These are phyloP conservation scores for Cataglyphis altisquamis DNA, from an alignment of 2,888 invertebrate species.

Conservation along the genomic window DNA sequence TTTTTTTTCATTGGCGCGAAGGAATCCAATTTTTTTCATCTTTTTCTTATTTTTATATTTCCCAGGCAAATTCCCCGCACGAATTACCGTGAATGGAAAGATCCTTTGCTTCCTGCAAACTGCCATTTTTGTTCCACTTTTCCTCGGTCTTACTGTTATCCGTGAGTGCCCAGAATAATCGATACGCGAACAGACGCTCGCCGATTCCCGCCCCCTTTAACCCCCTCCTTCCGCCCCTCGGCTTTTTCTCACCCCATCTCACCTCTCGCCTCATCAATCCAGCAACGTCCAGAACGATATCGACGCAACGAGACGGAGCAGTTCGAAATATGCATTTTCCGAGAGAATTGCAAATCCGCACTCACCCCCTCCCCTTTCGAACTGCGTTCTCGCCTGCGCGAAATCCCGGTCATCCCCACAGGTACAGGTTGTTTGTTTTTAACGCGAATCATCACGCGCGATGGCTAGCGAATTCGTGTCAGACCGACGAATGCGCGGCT, in stretches of 20 bases:
- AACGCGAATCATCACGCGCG: constrained; percentile 24
- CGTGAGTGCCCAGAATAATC: constrained; percentile 52
- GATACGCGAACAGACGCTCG: constrained; percentile 60
- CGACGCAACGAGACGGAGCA: constrained; percentile 33
- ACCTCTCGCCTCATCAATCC: neutral
- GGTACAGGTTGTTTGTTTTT: constrained; percentile 29
- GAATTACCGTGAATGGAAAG: constrained; percentile 49
- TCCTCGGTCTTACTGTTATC: constrained; percentile 62
- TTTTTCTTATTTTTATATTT: neutral
- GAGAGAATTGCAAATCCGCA: constrained; percentile 49
- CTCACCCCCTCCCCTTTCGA: too few species aligned
- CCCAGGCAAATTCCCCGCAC: neutral
- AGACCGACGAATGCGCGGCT: constrained; percentile 40
- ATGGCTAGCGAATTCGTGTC: constrained; percentile 40
- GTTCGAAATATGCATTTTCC: constrained; percentile 45
- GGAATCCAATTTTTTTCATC: neutral
- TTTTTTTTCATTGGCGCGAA: neutral
- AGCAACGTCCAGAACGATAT: constrained; percentile 26
- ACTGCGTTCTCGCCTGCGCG: neutral
- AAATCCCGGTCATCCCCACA: constrained; percentile 26
- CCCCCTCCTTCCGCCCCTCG: constrained; percentile 36
- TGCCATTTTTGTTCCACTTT: constrained; percentile 72
- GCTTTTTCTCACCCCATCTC: constrained; percentile 46
- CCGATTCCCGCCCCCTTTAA: constrained; percentile 40
- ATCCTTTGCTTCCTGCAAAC: constrained; percentile 61